These are phyloP conservation scores for Macroramphosus scolopax DNA, from an alignment of 2,797 vertebrate species.

Conservation along the genomic window DNA sequence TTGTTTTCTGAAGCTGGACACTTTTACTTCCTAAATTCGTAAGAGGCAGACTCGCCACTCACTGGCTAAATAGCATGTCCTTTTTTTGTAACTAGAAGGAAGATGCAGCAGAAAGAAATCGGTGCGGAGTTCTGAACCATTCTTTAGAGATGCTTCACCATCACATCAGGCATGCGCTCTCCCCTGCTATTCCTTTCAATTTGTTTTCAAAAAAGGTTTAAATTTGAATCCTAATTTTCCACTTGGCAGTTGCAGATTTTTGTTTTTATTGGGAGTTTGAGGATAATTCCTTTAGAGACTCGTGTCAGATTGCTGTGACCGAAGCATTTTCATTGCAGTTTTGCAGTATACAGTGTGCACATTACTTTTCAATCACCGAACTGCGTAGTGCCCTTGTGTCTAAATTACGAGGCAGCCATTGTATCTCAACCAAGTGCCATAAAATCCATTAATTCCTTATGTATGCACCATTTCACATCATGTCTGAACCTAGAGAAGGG, in stretches of 20 bases:
- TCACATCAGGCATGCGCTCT: slow-evolving; percentile 6
- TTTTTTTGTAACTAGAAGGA: slow-evolving; percentile 23
- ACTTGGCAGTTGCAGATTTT: slow-evolving; percentile 1
- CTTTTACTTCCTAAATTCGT: slow-evolving; percentile 25
- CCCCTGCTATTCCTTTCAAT: not conserved
- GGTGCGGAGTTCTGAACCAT: slow-evolving; percentile 15
- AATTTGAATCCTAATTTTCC: not conserved
- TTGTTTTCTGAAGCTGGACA: slow-evolving; percentile 22
- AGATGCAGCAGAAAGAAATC: slow-evolving; percentile 6
- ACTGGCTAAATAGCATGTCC: slow-evolving; percentile 11
- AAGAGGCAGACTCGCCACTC: slow-evolving; percentile 14
- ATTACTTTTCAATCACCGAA: slow-evolving; percentile 4
- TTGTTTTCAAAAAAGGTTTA: not conserved
- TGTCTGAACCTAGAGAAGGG: slow-evolving; percentile 4
- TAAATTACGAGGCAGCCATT: slow-evolving; percentile 15
- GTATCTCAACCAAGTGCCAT: slow-evolving; percentile 43
- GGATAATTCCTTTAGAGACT: slow-evolving; percentile 6
- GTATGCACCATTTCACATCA: not conserved
- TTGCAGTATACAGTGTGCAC: slow-evolving; percentile 11
- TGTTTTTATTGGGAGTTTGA: slow-evolving; percentile 18
- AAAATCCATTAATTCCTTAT: slow-evolving; percentile 1
- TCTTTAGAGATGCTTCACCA: slow-evolving; percentile 1
- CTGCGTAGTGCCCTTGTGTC: slow-evolving; percentile 10
- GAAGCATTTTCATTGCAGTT: slow-evolving; percentile 5
- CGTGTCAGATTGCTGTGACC: slow-evolving; percentile 5